Evolutionary conservation across 2,113 vertebrate genomes (phyloP), one percentile per base, ranked within the genome.

Genomic region (Pholis gunnellus): DNA sequence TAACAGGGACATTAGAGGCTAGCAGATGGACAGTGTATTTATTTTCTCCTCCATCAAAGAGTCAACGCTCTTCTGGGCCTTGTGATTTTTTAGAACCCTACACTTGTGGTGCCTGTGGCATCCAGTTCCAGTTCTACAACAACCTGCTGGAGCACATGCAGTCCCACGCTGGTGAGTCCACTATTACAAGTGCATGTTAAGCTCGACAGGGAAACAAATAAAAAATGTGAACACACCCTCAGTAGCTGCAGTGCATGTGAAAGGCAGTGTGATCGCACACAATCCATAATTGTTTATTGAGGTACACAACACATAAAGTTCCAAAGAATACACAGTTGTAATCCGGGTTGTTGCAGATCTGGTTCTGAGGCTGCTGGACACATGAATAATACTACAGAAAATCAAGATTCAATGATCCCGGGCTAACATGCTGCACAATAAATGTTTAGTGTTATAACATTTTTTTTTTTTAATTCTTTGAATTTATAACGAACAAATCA

Each of bases 71-170:
- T 92, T 94, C 84, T 95, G 88, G 76, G 94, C 88, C 94, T 95
- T 96, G 92, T 96, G 93, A 94, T 95, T 91, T 91, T 93, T 85
- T 96, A 99, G 98, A 99, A 93, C 97, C 97, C 89, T 99, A 98
- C 95, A 98, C 97, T 75, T 99, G 98, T 75, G 98, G 98, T 88
- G 97, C 98, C 95, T 99, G 98, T 93, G 98, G 98, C 90, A 99
- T 99, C 96, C 98, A 99, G 97, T 99, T 99, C 96, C 97, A 99
- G 95, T 99, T 99, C 97, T 99, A 99, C 96, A 99, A 96, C 97
- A 99, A 99, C 95, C 97, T 99, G 87, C 95, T 99, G 96, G 98
- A 99, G 94, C 98, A 99, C 96, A 99, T 99, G 98, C 97, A 99
- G 96, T 99, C 98, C 82, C 98, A 99, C 0, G 97, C 98, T 89